Evolutionary conservation across 2,888 invertebrate species (phyloP).

Genomic region (Sympetrum striolatum): DNA sequence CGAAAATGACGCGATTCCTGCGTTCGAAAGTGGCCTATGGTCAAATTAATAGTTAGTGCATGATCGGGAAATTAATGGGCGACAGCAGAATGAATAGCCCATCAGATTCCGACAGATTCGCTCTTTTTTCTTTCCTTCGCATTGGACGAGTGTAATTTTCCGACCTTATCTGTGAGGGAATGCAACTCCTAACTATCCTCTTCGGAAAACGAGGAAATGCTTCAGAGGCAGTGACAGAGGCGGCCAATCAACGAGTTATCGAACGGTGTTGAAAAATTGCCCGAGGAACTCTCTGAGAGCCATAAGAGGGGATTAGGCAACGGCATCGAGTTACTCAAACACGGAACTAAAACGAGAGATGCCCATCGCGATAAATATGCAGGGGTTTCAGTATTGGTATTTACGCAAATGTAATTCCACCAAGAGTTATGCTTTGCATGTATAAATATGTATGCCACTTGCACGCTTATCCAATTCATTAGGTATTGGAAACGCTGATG

Average conservation of each 20-base stretch:
- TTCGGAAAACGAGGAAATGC: not conserved
- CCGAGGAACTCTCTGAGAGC: not conserved
- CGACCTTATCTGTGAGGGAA: not conserved
- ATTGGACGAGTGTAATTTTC: not conserved
- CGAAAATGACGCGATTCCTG: not conserved
- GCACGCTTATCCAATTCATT: no score
- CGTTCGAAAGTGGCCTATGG: conserved; percentile 9
- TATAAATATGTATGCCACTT: no score
- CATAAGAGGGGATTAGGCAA: not conserved
- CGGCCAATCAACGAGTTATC: not conserved
- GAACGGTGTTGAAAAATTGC: not conserved
- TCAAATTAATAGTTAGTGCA: conserved; percentile 5
- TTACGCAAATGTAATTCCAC: not conserved
- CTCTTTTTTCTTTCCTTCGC: not conserved
- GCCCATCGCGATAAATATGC: no score
- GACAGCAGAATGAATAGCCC: conserved; percentile 4
- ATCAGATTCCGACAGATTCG: not conserved
- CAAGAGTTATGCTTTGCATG: no score
- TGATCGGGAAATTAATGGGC: not conserved
- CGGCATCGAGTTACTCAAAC: not conserved
- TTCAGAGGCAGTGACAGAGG: not conserved
- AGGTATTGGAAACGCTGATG: no score
- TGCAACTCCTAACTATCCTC: not conserved
- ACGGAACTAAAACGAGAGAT: not conserved
- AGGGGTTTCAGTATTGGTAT: not conserved